These are phyloP conservation scores for Pseudeuparius sepicola DNA, from an alignment of 2,888 invertebrate species.

Conservation along the genomic window DNA sequence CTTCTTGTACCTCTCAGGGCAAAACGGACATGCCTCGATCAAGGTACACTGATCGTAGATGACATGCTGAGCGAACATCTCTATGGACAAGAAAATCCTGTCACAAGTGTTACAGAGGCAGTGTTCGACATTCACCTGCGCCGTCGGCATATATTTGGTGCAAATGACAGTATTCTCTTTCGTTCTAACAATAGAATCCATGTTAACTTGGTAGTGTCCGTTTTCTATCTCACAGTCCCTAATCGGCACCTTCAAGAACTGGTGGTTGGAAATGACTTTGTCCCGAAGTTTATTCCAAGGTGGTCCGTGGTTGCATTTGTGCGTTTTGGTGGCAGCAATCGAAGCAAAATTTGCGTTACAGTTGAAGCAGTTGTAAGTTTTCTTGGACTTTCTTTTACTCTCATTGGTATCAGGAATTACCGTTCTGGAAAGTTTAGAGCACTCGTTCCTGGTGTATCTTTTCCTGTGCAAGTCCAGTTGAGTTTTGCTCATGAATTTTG, in stretches of 20 bases:
- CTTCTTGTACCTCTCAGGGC: conserved; percentile 8
- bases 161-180: too few species aligned
- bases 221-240: too few species aligned
- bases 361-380: too few species aligned
- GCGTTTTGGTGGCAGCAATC: too few species aligned
- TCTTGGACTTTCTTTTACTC: too few species aligned
- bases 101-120: conserved; percentile 17
- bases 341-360: too few species aligned
- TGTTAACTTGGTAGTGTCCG: too few species aligned
- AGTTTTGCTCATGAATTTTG: conserved; percentile 13
- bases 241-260: too few species aligned
- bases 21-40: conserved; percentile 15
- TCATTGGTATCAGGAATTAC: conserved; percentile 4
- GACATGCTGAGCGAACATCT: conserved; percentile 16
- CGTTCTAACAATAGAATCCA: too few species aligned
- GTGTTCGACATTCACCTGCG: conserved; percentile 14
- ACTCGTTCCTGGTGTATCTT: conserved; percentile 16
- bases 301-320: too few species aligned
- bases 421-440: conserved; percentile 16
- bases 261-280: too few species aligned
- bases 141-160: conserved; percentile 11
- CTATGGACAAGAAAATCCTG: conserved; percentile 16
- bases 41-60: conserved; percentile 12
- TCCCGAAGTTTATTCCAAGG: too few species aligned
- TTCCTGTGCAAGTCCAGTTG: conserved; percentile 16